Percentiles rank a stretch among this genome's conserved stretches.
These are phyloP conservation scores for Yoshiicerus persimilis DNA, from an alignment of 1,140 invertebrate species.

Conservation along the genomic window DNA sequence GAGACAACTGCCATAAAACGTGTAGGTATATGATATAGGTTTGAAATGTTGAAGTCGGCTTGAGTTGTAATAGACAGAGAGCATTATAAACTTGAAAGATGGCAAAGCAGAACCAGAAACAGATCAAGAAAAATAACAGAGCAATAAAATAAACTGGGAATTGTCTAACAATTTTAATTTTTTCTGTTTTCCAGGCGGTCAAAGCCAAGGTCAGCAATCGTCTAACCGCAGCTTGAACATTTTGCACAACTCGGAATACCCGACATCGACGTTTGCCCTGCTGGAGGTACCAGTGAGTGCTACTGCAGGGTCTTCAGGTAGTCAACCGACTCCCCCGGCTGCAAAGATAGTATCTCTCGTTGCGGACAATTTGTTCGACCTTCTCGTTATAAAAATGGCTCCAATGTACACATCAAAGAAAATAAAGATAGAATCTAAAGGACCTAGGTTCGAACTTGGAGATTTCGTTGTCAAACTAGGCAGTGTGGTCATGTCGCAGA, in stretches of 20 bases:
- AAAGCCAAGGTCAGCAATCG: slow-evolving; percentile 55
- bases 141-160: background rate
- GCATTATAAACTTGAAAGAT: background rate
- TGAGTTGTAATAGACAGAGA: background rate
- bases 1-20: background rate
- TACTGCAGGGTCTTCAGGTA: background rate
- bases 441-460: slow-evolving; percentile 84
- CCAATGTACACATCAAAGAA: slow-evolving; percentile 86
- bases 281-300: slow-evolving; percentile 67
- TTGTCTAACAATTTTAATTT: background rate
- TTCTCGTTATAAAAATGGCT: slow-evolving; percentile 85
- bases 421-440: slow-evolving; percentile 81
- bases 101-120: background rate
- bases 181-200: background rate
- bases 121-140: background rate
- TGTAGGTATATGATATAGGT: background rate
- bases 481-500: slow-evolving; percentile 86
- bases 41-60: background rate
- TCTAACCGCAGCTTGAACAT: slow-evolving; percentile 78
- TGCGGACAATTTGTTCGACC: slow-evolving; percentile 86
- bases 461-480: slow-evolving; percentile 95
- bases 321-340: slow-evolving; percentile 21
- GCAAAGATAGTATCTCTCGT: slow-evolving; percentile 76
- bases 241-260: slow-evolving; percentile 92
- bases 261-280: slow-evolving; percentile 88